Conservation (phyloP, 1,140 invertebrate genomes). For the Drosophila parabipectinata region DNA sequence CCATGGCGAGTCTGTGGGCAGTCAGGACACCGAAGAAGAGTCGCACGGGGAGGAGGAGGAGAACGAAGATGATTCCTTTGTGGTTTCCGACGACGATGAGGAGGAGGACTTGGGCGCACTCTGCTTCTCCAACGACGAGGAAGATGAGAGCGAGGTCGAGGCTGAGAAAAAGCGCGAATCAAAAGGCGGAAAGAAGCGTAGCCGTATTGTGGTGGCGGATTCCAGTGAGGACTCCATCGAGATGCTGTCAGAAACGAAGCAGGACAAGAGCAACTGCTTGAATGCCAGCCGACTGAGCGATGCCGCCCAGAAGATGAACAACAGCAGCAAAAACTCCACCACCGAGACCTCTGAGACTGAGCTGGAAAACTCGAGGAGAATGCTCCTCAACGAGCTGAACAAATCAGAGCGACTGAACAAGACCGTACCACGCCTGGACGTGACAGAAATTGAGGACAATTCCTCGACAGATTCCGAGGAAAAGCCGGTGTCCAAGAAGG, state of each 20-base stretch:
- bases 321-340: slow-evolving; percentile 9
- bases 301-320: slow-evolving; percentile 28
- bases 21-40: slow-evolving; percentile 63
- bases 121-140: slow-evolving; percentile 45
- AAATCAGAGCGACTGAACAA: slow-evolving; percentile 58
- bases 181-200: slow-evolving; percentile 18
- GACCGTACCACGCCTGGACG: slow-evolving; percentile 34
- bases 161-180: neutral
- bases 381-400: slow-evolving; percentile 36
- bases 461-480: slow-evolving; percentile 22
- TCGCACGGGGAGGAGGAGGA: slow-evolving; percentile 17
- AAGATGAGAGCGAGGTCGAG: slow-evolving; percentile 7
- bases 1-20: slow-evolving; percentile 74
- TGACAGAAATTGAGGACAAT: slow-evolving; percentile 17
- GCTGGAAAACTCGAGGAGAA: slow-evolving; percentile 34
- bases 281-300: slow-evolving; percentile 52
- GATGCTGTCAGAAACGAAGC: neutral
- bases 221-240: slow-evolving; percentile 35
- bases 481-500: neutral
- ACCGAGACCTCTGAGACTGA: slow-evolving; percentile 20
- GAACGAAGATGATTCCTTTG: slow-evolving; percentile 61
- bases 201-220: slow-evolving; percentile 46
- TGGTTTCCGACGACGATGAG: slow-evolving; percentile 59
- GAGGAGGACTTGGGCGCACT: slow-evolving; percentile 31
- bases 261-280: slow-evolving; percentile 23